Base-by-base conservation (phyloP, 2,797 vertebrate genomes). In the Falco concolor region DNA sequence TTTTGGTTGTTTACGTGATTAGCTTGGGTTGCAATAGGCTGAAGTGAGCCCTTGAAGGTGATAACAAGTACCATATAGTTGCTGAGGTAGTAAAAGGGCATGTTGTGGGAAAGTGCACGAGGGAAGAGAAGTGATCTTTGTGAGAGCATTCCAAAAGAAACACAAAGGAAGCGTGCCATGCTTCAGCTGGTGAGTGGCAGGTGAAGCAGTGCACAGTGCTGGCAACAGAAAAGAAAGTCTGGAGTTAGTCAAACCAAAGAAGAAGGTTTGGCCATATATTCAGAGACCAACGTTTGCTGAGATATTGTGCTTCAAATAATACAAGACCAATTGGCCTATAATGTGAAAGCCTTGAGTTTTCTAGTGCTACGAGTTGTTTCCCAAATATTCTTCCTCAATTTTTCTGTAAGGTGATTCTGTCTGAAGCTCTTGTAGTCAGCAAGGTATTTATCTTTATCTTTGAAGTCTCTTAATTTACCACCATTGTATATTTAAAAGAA, bases 91-190 rank as follows among this genome's bases (percentile, higher is more conserved):
- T 36, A 20, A 81, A 82, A 54, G 15, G 53, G 42, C 40, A 19
- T 40, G 11, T 38, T 80, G 50, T 27, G 32, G 53, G 69, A 14
- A 42, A 81, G 6, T 10, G 32, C 53, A 47, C 56, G 30, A 19
- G 14, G 21, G 13, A n/a, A 7, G 13, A 82, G 45, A 56, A 77
- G 8, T 21, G 14, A n/a, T 53, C 36, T 53, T 70, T 47, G 7
- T 70, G 12, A n/a, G 24, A 79, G 8, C 9, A 6, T 65, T 82
- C 24, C 30, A 50, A 25, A 87, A 69, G 74, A 78, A 84, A n/a
- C 1, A 1, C 24, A 13, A 42, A 53, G 13, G 36, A 18, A 86
- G 59, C 6, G 5, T 6, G 12, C 12, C 6, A 0, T 65, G 77
- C 25, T 75, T 81, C 42, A 87, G 38, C 16, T 40, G 52, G 47